Evolutionary conservation across 2,888 invertebrate species (phyloP), one percentile per base, ranked within the genome.

Genomic region (Drosophila paracracens): DNA sequence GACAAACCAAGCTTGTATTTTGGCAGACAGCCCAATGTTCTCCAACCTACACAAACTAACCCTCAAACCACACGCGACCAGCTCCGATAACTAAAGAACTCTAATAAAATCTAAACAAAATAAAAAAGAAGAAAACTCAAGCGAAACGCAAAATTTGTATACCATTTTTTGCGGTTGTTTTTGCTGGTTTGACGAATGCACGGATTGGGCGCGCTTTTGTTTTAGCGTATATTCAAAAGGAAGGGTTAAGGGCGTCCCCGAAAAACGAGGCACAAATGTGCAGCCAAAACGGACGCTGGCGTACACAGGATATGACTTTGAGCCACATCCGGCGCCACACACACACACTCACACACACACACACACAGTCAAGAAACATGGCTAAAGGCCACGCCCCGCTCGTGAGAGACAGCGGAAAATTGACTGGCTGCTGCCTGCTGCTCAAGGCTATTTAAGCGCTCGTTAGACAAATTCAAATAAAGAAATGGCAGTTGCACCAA

Each of bases 271-370:
- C 79, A 38, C 79, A 82, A 82, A 82, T 78, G 82, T 78, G 82
- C 79, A 78, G 82, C 62, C 74, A 73, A 79, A 81, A 61, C 83
- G 76, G 69, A 80, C 83, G 74, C 67, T 82, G 75, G 66, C 57
- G 38, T 73, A 77, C 71, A 81, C 83, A 88, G 84, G 84, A 84
- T 88, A 84, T 88, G 88, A 84, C 88, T 88, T 79, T 82, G 86
- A 80, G 83, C 87, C 81, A 86, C 83, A 81, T 86, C 87, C 83
- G 87, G 71, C 59, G 48, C n/a, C 63, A 68, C 54, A 74, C 27
- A 57, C 46, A 51, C 36, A 21, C 21, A n/a, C n/a, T n/a, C 16
- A 36, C 36, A 36, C 16, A 21, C 52, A 63, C 46, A 38, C 7
- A 36, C 2, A n/a, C 64, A 50, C 13, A 27, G 21, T 67, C 21